These are phyloP conservation scores for Plodia interpunctella DNA, from an alignment of 1,140 invertebrate species.

Conservation along the genomic window DNA sequence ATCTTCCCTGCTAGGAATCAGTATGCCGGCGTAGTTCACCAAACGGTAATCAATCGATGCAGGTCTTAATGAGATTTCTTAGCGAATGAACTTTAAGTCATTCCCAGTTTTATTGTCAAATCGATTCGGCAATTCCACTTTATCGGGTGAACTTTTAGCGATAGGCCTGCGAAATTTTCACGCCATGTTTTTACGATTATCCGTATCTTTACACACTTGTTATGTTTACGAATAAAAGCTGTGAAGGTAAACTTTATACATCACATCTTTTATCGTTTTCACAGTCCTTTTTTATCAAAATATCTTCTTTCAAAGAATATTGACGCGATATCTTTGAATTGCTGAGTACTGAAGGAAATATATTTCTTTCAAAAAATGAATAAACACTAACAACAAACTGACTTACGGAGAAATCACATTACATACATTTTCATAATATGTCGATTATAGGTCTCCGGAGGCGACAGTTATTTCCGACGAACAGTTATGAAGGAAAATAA, in stretches of 20 bases:
- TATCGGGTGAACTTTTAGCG: slow-evolving; percentile 8
- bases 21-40: not conserved
- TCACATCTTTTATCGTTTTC: no score
- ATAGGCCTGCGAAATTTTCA: not conserved
- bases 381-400: no score
- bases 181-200: slow-evolving; percentile 5
- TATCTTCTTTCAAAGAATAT: no score
- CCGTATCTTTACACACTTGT: not conserved
- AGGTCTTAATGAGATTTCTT: slow-evolving; percentile 37
- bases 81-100: slow-evolving; percentile 25
- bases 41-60: slow-evolving; percentile 31
- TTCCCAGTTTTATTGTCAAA: slow-evolving; percentile 21
- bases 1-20: not conserved
- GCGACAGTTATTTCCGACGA: slow-evolving; percentile 1
- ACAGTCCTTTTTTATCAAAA: no score
- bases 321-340: no score
- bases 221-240: not conserved
- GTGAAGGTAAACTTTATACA: no score
- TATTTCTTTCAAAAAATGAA: no score
- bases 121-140: slow-evolving; percentile 10
- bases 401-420: no score
- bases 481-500: slow-evolving; percentile 12
- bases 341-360: no score
- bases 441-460: not conserved
- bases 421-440: not conserved